phyloP scores from a whole-genome alignment of 2,797 vertebrate species.

The Chromis chromis region DNA sequence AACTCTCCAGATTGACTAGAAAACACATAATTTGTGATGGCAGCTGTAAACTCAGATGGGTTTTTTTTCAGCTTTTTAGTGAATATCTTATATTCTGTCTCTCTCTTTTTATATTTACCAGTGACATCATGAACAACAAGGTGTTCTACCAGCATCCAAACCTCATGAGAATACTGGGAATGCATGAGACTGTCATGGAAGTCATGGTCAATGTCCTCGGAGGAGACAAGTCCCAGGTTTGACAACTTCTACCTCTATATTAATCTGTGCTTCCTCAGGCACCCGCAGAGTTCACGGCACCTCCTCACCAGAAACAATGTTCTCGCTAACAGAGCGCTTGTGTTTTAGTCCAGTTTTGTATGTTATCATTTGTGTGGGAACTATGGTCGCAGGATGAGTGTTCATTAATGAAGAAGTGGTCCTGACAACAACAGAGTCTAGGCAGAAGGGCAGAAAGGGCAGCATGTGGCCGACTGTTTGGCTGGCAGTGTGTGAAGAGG shows the following conservation, averaged over 20 bases:
- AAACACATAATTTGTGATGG: neutral
- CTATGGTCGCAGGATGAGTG: conserved; percentile 2
- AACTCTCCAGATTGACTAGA: neutral
- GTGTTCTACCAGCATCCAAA: conserved; percentile 99
- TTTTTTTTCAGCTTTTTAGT: neutral
- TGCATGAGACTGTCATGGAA: conserved; percentile 99
- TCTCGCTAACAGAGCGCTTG: conserved; percentile 1
- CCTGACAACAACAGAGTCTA: conserved; percentile 23
- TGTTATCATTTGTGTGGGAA: conserved; percentile 23
- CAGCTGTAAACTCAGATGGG: neutral
- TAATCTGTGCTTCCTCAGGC: conserved; percentile 2
- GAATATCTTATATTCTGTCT: neutral
- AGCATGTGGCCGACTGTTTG: conserved; percentile 9
- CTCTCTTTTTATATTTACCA: conserved; percentile 63
- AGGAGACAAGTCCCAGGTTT: conserved; percentile 96
- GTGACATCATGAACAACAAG: conserved; percentile 99
- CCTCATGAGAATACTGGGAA: conserved; percentile 97
- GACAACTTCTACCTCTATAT: conserved; percentile 15
- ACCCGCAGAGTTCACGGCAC: neutral
- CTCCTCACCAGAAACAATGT: neutral
- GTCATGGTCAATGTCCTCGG: conserved; percentile 99
- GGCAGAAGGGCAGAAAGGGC: conserved; percentile 34
- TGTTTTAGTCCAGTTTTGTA: neutral
- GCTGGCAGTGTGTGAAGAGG: conserved; percentile 30
- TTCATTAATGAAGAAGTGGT: conserved; percentile 39